phyloP scores from a whole-genome alignment of 1,140 invertebrate genomes.

The Bombus fervidus region DNA sequence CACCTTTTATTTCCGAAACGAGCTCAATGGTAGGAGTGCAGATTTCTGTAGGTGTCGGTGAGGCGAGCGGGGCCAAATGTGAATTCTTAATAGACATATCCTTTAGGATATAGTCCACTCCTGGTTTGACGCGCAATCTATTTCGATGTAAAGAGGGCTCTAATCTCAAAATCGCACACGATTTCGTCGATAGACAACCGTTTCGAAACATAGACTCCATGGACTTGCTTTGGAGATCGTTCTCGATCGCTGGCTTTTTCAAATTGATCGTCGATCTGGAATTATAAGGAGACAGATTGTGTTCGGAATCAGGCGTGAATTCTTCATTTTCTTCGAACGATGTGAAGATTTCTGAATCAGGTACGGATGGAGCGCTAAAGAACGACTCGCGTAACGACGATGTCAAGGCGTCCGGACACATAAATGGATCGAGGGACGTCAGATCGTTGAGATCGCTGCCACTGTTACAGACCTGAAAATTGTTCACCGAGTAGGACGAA shows the following conservation, averaged over 20 bases:
- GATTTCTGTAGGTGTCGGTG: slow-evolving; percentile 74
- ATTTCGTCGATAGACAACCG: slow-evolving; percentile 50
- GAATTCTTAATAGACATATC: slow-evolving; percentile 52
- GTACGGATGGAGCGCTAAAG: slow-evolving; percentile 74
- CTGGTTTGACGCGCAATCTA: slow-evolving; percentile 59
- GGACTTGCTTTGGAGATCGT: slow-evolving; percentile 71
- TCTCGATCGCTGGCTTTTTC: slow-evolving; percentile 40
- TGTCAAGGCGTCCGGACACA: slow-evolving; percentile 75
- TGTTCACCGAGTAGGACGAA: slow-evolving; percentile 78
- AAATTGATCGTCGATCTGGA: slow-evolving; percentile 69
- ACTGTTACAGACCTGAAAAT: slow-evolving; percentile 75
- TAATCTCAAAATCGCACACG: slow-evolving; percentile 64
- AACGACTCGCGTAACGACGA: slow-evolving; percentile 78
- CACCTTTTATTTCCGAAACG: slow-evolving; percentile 73
- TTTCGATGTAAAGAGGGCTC: slow-evolving; percentile 66
- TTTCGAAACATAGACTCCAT: slow-evolving; percentile 69
- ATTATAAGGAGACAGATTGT: slow-evolving; percentile 29
- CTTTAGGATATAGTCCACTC: slow-evolving; percentile 61
- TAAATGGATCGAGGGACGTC: slow-evolving; percentile 75
- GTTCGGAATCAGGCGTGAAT: slow-evolving; percentile 27
- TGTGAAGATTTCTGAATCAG: slow-evolving; percentile 75
- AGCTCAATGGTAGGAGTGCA: slow-evolving; percentile 77
- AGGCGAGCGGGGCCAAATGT: slow-evolving; percentile 71
- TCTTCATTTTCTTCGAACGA: slow-evolving; percentile 77
- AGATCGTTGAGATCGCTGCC: slow-evolving; percentile 76